phyloP scores from a whole-genome alignment of 1,140 invertebrate species.

The Bombus soroeensis region DNA sequence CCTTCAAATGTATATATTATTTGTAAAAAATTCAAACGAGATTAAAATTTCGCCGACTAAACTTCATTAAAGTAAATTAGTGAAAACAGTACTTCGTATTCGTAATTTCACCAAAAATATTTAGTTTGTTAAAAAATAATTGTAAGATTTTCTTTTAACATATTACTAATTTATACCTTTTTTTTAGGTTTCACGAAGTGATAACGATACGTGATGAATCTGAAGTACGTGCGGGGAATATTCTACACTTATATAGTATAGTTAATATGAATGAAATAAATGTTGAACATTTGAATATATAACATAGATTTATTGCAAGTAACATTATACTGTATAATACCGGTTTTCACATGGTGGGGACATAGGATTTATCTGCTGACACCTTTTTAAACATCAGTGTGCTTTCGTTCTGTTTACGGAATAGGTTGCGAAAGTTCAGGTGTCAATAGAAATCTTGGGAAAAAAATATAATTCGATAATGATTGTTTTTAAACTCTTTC shows the following conservation, averaged over 20 bases:
- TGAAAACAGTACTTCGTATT: neutral
- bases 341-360: constrained; percentile 57
- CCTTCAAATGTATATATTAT: neutral
- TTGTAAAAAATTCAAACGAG: neutral
- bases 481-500: neutral
- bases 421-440: neutral
- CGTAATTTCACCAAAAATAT: neutral
- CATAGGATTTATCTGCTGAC: constrained; percentile 42
- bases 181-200: neutral
- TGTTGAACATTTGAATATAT: constrained; percentile 3
- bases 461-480: constrained; percentile 4
- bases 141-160: neutral
- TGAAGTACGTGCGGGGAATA: neutral
- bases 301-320: constrained; percentile 5
- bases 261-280: constrained; percentile 21
- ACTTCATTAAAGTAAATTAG: neutral
- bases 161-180: neutral
- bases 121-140: neutral
- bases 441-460: neutral
- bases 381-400: constrained; percentile 41
- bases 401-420: constrained; percentile 15
- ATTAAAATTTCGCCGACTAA: neutral
- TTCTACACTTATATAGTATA: neutral
- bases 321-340: constrained; percentile 44
- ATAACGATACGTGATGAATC: neutral